Conservation (phyloP, 2,888 invertebrate species). For the Alsophila aescularia region DNA sequence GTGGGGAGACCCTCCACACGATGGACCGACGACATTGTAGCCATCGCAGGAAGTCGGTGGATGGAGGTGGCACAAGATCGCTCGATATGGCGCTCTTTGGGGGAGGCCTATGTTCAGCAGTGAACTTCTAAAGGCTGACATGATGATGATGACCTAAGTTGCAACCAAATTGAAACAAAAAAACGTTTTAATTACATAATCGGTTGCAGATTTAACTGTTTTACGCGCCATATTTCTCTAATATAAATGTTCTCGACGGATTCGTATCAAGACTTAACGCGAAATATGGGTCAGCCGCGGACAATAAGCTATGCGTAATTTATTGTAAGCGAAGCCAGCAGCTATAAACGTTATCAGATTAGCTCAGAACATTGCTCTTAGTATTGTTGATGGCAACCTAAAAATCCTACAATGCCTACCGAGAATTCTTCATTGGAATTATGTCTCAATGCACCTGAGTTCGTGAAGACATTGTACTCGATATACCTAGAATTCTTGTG, state of each 20-base stretch:
- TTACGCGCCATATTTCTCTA: neutral
- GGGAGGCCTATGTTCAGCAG: too few relatives aligned
- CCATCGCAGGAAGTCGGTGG: too few relatives aligned
- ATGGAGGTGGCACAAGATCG: too few relatives aligned
- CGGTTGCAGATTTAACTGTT: too few relatives aligned
- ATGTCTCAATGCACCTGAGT: conserved; percentile 10
- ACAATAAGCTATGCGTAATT: conserved; percentile 36
- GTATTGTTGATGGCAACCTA: conserved; percentile 12
- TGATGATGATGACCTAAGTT: too few relatives aligned
- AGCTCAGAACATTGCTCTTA: conserved; percentile 44
- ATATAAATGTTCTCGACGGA: conserved; percentile 5
- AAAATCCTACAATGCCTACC: conserved; percentile 2
- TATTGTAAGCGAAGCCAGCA: conserved; percentile 40
- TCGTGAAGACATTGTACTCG: neutral
- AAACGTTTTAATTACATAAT: neutral
- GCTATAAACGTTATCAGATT: conserved; percentile 50
- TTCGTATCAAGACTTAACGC: conserved; percentile 8
- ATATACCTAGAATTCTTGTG: conserved; percentile 5
- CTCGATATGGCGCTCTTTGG: too few relatives aligned
- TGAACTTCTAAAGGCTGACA: too few relatives aligned
- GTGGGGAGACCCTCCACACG: too few relatives aligned
- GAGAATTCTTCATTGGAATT: conserved; percentile 17
- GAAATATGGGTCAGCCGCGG: conserved; percentile 25
- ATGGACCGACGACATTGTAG: too few relatives aligned
- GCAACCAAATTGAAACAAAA: too few relatives aligned